A percentile compares a stretch with the other conserved stretches of the same genome.
phyloP scores from a whole-genome alignment of 1,140 invertebrate genomes.

The Drosophila setifemur region DNA sequence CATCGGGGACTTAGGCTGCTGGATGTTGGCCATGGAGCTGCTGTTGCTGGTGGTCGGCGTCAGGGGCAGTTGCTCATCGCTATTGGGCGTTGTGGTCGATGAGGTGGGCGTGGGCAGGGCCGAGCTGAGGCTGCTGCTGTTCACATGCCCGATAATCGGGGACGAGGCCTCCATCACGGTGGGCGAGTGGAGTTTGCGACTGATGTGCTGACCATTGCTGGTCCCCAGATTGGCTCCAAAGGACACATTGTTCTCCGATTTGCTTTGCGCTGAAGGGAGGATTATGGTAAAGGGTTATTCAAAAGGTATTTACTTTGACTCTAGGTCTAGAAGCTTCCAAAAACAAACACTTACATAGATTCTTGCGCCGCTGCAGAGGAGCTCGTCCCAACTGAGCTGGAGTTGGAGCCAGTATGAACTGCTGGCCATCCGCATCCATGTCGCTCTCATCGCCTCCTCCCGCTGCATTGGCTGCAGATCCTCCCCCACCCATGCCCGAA shows the following conservation, averaged over 20 bases:
- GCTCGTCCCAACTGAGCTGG: constrained; percentile 95
- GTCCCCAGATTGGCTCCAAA: constrained; percentile 23
- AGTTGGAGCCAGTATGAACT: constrained; percentile 94
- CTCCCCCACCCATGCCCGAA: constrained; percentile 6
- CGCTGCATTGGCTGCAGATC: background rate
- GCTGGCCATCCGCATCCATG: constrained; percentile 83
- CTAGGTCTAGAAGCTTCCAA: too few relatives aligned
- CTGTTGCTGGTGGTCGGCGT: constrained; percentile 63
- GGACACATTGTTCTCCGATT: constrained; percentile 56
- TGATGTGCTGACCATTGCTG: constrained; percentile 65
- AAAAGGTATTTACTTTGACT: background rate
- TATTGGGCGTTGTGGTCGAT: constrained; percentile 82
- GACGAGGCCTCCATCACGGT: constrained; percentile 61
- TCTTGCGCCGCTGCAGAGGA: constrained; percentile 88
- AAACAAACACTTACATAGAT: constrained; percentile 76
- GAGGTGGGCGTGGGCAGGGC: constrained; percentile 82
- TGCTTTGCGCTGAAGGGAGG: constrained; percentile 74
- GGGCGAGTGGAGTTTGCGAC: constrained; percentile 67
- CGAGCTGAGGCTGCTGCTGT: constrained; percentile 67
- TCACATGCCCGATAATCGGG: constrained; percentile 73
- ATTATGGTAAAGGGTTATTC: background rate
- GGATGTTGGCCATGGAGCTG: background rate
- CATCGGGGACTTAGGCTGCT: constrained; percentile 83
- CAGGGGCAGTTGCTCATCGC: constrained; percentile 83
- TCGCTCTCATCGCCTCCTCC: constrained; percentile 77